Conservation (phyloP, 2,113 vertebrate species). For the Lates calcarifer region DNA sequence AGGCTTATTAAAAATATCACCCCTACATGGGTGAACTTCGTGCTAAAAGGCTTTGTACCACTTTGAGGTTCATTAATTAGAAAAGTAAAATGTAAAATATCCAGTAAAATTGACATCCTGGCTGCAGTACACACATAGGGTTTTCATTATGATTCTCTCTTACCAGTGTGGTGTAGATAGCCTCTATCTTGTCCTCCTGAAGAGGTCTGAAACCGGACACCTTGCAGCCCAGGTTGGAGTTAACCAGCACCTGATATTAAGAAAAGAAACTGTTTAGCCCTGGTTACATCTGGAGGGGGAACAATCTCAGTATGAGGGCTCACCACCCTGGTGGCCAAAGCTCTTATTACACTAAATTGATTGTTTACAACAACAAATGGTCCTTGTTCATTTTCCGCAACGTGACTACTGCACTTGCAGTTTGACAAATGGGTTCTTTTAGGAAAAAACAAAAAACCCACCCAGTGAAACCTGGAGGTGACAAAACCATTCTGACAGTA, state of each 20-base stretch:
- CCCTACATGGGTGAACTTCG: neutral
- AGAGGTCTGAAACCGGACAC: conserved; percentile 92
- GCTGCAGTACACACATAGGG: no score
- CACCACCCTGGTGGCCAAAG: conserved; percentile 1
- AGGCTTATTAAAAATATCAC: conserved; percentile 45
- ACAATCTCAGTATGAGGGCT: conserved; percentile 7
- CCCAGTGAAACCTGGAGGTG: conserved; percentile 22
- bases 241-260: conserved; percentile 87
- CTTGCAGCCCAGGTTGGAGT: conserved; percentile 91
- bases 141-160: conserved; percentile 52
- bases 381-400: conserved; percentile 17
- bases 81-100: neutral
- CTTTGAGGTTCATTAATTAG: conserved; percentile 20
- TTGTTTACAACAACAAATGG: conserved; percentile 44
- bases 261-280: conserved; percentile 30
- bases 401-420: conserved; percentile 14
- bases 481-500: conserved; percentile 27
- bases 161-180: conserved; percentile 95
- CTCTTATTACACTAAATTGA: conserved; percentile 34
- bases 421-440: conserved; percentile 5
- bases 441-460: neutral
- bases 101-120: neutral
- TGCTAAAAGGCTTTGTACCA: neutral
- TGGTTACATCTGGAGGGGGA: conserved; percentile 9
- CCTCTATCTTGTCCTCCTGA: conserved; percentile 93